These are phyloP conservation scores for Macheiramphus alcinus DNA, from an alignment of 2,113 vertebrate species.

Conservation along the genomic window DNA sequence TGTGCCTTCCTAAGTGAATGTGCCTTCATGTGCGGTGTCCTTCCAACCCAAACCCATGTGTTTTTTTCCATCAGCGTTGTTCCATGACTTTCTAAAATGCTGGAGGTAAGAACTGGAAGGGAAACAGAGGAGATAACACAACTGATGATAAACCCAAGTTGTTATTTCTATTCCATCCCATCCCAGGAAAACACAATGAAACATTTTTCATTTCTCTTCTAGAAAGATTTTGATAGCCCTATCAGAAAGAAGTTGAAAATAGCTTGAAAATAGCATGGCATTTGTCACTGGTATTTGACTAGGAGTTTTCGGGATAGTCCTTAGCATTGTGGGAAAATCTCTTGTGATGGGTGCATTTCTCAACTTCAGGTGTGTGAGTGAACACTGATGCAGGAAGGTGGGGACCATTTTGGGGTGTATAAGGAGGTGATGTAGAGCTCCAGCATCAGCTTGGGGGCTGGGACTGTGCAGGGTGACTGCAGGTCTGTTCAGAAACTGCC, in stretches of 20 bases:
- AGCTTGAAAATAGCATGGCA: not conserved
- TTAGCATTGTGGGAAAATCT: not conserved
- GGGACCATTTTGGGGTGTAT: not conserved
- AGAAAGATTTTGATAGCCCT: not conserved
- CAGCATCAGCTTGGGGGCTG: not conserved
- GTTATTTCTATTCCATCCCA: not conserved
- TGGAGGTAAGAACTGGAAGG: not conserved
- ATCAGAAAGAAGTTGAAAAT: not conserved
- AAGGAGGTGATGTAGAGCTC: not conserved
- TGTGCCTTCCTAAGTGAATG: not conserved
- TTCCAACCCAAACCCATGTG: not conserved
- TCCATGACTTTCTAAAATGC: not conserved
- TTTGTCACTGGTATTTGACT: not conserved
- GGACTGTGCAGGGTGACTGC: not conserved
- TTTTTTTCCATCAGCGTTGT: not conserved
- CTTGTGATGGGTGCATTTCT: not conserved
- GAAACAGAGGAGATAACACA: not conserved
- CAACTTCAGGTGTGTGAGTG: not conserved
- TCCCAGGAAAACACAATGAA: not conserved
- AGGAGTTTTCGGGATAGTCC: not conserved
- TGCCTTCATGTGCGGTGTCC: accelerated
- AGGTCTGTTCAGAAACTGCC: not conserved
- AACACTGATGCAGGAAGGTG: not conserved
- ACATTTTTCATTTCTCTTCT: not conserved
- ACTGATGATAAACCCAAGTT: not conserved